phyloP scores from a whole-genome alignment of 1,140 invertebrate genomes.

The Diorhabda carinulata region DNA sequence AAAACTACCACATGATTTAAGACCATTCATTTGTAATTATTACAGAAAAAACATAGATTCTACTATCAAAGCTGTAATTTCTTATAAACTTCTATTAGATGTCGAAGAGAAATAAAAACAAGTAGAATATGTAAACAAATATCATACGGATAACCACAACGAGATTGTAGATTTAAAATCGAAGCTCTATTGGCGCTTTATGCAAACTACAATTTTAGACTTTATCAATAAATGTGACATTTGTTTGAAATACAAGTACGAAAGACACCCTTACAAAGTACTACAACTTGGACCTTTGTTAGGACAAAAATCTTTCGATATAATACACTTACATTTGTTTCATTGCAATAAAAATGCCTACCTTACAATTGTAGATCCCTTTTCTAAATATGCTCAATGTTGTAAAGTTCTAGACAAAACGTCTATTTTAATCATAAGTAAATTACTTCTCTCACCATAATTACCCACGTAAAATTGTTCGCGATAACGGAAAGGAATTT shows the following conservation, averaged over 20 bases:
- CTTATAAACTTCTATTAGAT: not conserved
- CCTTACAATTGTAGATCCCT: slow-evolving; percentile 34
- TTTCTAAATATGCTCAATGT: slow-evolving; percentile 23
- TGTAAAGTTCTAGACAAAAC: no score
- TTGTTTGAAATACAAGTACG: slow-evolving; percentile 29
- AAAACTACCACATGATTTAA: not conserved
- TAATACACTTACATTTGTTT: slow-evolving; percentile 36
- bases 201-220: slow-evolving; percentile 12
- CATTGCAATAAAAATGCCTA: slow-evolving; percentile 29
- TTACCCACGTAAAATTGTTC: not conserved
- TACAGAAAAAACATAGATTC: not conserved
- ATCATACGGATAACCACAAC: slow-evolving; percentile 26
- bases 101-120: slow-evolving; percentile 13
- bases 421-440: not conserved
- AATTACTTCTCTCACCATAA: not conserved
- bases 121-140: slow-evolving; percentile 14
- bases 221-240: slow-evolving; percentile 27
- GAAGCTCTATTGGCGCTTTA: slow-evolving; percentile 28
- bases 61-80: not conserved
- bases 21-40: not conserved
- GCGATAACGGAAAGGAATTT: slow-evolving; percentile 2
- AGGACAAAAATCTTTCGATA: slow-evolving; percentile 35
- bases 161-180: slow-evolving; percentile 23
- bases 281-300: slow-evolving; percentile 22
- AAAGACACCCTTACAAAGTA: slow-evolving; percentile 24